phyloP scores from a whole-genome alignment of 2,113 vertebrate genomes.

The Labeo rohita region DNA sequence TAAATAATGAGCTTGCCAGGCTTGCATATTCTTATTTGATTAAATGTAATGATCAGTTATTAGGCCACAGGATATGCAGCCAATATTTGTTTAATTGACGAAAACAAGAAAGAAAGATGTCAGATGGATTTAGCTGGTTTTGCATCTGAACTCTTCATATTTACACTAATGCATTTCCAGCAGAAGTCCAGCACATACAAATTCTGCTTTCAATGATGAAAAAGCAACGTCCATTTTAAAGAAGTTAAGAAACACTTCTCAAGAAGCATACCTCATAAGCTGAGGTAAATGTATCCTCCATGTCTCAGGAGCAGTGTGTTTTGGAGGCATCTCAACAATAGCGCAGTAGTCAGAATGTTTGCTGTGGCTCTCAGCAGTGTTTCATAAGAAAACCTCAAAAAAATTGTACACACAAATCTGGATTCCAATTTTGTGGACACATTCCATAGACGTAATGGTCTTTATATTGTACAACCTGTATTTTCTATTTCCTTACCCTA shows the following conservation, averaged over 20 bases:
- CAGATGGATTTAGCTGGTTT: no score
- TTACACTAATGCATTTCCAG: neutral
- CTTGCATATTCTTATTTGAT: neutral
- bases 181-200: neutral
- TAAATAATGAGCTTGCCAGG: neutral
- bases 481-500: no score
- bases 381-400: constrained; percentile 27
- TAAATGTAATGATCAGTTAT: neutral
- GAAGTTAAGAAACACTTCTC: neutral
- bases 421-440: no score
- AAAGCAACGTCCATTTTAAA: neutral
- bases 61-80: neutral
- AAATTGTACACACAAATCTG: neutral
- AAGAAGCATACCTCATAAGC: neutral
- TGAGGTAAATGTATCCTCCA: constrained; percentile 7
- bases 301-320: constrained; percentile 31
- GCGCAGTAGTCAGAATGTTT: constrained; percentile 19
- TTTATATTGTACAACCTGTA: no score
- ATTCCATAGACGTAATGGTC: no score
- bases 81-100: neutral
- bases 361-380: neutral
- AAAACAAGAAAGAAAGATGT: no score
- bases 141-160: no score
- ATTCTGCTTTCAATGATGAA: neutral
- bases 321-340: constrained; percentile 28